Evolutionary conservation across 2,888 invertebrate genomes (phyloP).

Genomic region (Chelonus formosanus): DNA sequence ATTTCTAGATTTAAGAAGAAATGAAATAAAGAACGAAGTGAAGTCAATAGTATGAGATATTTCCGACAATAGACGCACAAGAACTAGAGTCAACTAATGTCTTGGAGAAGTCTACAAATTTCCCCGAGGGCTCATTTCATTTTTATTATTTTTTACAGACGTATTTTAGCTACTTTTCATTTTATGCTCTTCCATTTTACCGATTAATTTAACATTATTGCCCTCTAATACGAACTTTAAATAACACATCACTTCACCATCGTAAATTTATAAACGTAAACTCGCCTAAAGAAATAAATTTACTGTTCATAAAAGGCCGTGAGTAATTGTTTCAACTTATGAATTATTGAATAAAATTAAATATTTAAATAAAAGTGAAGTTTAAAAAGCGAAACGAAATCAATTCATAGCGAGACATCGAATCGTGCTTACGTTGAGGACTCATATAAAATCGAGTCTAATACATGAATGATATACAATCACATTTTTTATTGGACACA

Average conservation of each 20-base stretch:
- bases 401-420: not conserved
- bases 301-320: no score
- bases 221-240: slow-evolving; percentile 4
- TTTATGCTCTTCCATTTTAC: slow-evolving; percentile 8
- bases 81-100: slow-evolving; percentile 17
- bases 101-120: slow-evolving; percentile 38
- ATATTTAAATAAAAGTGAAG: not conserved
- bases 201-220: slow-evolving; percentile 15
- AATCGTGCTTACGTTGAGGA: slow-evolving; percentile 7
- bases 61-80: slow-evolving; percentile 13
- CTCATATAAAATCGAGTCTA: slow-evolving; percentile 4
- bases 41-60: slow-evolving; percentile 14
- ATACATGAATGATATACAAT: no score
- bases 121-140: slow-evolving; percentile 41
- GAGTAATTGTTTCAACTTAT: not conserved
- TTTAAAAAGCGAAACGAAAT: not conserved
- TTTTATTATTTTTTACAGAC: slow-evolving; percentile 30
- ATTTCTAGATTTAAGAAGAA: no score
- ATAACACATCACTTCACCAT: not conserved
- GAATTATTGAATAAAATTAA: slow-evolving; percentile 16
- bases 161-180: slow-evolving; percentile 29
- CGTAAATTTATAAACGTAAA: not conserved
- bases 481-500: no score
- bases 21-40: slow-evolving; percentile 16
- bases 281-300: no score